Conservation (phyloP, 2,888 invertebrate genomes). For the Spilarctia lutea region DNA sequence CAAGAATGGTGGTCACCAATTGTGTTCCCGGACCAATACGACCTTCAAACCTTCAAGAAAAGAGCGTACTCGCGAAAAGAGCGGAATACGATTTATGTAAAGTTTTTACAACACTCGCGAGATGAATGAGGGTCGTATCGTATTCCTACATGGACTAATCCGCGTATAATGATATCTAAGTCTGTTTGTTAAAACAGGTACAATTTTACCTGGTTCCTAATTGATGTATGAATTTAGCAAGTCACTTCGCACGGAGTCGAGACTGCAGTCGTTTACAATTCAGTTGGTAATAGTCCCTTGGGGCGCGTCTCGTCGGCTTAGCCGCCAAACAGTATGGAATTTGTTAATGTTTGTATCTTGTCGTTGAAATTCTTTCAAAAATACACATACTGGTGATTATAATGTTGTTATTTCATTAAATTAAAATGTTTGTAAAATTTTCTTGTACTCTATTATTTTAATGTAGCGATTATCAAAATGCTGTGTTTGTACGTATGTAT, state of each 20-base stretch:
- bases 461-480: no score
- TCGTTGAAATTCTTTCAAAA: neutral
- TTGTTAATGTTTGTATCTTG: neutral
- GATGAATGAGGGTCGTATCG: no score
- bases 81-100: no score
- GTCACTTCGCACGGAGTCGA: neutral
- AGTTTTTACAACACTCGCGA: no score
- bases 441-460: neutral
- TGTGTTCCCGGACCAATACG: no score
- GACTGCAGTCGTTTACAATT: neutral
- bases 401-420: no score
- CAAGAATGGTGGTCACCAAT: no score
- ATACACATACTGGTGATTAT: neutral
- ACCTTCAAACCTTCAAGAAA: no score
- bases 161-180: neutral
- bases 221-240: slow-evolving; percentile 8
- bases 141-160: no score
- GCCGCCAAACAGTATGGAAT: neutral
- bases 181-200: neutral
- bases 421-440: neutral
- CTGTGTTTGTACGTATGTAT: no score
- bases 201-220: slow-evolving; percentile 1
- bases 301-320: neutral
- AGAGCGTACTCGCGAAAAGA: no score
- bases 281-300: neutral